phyloP scores from a whole-genome alignment of 2,113 vertebrate genomes.

The Panurus biarmicus region DNA sequence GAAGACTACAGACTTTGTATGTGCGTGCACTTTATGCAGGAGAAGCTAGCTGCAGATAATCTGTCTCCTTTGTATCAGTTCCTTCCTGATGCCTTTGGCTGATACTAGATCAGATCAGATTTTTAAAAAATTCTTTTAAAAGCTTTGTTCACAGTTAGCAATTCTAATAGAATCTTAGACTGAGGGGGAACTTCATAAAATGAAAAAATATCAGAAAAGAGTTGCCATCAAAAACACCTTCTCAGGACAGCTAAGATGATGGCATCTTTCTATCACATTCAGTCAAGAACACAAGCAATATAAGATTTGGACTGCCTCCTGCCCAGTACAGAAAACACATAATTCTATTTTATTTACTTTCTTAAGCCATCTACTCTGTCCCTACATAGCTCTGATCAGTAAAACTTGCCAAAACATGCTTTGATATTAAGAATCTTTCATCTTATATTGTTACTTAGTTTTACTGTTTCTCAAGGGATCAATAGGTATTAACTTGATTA shows the following conservation, averaged over 20 bases:
- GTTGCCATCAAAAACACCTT: not conserved
- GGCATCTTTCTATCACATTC: fast-evolving
- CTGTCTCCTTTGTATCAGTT: not conserved
- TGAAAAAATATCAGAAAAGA: not conserved
- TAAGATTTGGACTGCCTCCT: not conserved
- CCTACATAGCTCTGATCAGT: not conserved
- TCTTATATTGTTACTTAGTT: not conserved
- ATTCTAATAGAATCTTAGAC: not conserved
- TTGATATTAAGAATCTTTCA: not conserved
- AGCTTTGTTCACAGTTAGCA: not conserved
- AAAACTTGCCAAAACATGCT: not conserved
- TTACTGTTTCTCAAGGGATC: not conserved
- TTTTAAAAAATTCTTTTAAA: not conserved
- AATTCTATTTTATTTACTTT: not conserved
- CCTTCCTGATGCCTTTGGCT: not conserved
- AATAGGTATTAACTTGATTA: not conserved
- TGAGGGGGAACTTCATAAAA: not conserved
- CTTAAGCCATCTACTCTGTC: not conserved
- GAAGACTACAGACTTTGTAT: not conserved
- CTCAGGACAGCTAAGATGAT: not conserved
- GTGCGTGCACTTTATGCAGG: not conserved
- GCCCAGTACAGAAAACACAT: not conserved
- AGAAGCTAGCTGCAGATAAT: not conserved
- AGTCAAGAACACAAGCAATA: not conserved
- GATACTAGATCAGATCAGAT: not conserved